Evolutionary conservation across 1,140 invertebrate genomes (phyloP), one percentile per base, ranked within the genome.

Genomic region (Wasmannia auropunctata): DNA sequence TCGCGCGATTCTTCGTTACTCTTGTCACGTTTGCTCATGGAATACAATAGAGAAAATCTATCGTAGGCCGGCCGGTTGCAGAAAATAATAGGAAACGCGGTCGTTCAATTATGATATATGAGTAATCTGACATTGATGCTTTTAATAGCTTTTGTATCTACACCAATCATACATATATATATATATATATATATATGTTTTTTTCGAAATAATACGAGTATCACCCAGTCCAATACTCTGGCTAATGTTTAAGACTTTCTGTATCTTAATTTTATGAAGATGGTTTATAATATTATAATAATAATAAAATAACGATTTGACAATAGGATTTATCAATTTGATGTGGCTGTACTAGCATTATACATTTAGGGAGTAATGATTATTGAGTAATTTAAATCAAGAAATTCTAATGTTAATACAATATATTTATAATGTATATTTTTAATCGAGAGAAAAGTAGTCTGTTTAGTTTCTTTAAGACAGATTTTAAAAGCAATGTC

Each of bases 41-140:
- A 54, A 28, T 11, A 84, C 43, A 76, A 76, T 76, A 51, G 22
- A 85, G 43, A 62, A 76, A 76, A 85, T 62, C 16, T 85, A 76
- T 76, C 7, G 7, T 28, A 34, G 28, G 8, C 16, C 14, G 31
- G 8, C 6, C 56, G 65, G n/a, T n/a, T 19, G 34, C 11, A 10
- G 34, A 28, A 54, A 43, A 72, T 72, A 81, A 70, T 40, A 70
- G 46, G 65, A 43, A 72, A 34, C 6, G 25, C 19, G 49, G 19
- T 6, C 34, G 11, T 83, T 83, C 40, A 56, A 56, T 81, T 83
- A 60, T 46, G 11, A 83, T 83, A 46, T 58, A 43, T 31, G 37
- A 72, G 25, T 58, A 60, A 74, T 60, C 19, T 22, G 65, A 25
- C 67, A 74, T 74, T 58, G 79, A 16, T 10, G 19, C 51, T 83